Evolutionary conservation across 2,113 vertebrate genomes (phyloP), one percentile per base, ranked within the genome.

Genomic region (Eretmodus cyanostictus): DNA sequence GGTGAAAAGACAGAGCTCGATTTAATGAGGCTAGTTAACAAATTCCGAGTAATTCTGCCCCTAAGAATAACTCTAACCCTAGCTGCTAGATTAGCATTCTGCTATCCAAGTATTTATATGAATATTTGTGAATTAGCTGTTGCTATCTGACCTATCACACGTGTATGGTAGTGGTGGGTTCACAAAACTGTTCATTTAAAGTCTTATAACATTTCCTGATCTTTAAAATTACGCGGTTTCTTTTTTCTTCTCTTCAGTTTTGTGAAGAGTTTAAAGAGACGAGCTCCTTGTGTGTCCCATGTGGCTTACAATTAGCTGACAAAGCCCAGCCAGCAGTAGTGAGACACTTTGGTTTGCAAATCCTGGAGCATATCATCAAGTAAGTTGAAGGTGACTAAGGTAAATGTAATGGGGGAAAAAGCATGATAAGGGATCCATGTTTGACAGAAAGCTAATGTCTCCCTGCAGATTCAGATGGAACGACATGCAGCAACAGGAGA

Each of bases 221-320:
- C 2, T 55, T 16, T 7, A 61, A 81, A 22, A 9, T 73, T 66
- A 79, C n/a, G 8, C 5, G 5, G 1, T 45, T 24, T 54, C 4
- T 87, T 63, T 63, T 40, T 73, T 27, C 9, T 27, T 14, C 8
- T 42, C 38, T 27, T 38, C 78, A 99, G 99, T 99, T 99, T 93
- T 99, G 98, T 94, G 99, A 99, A 91, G 98, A 99, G 63, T 99
- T 99, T 96, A 99, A 99, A 96, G 98, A 99, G 94, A 98, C 97
- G 27, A 99, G 97, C 86, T 96, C 97, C 5, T 95, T 98, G 49
- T 98, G 98, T 89, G 97, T 99, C n/a, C 98, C 97, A 45, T 99
- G 98, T 90, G 98, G 98, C 83, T 96, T 99, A 92, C 97, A 96
- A 91, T 90, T 99, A 90, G 97, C 98, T 1, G 98, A 98, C 90